These are phyloP conservation scores for Hirudinaria manillensis DNA, from an alignment of 2,888 invertebrate genomes.

Conservation along the genomic window DNA sequence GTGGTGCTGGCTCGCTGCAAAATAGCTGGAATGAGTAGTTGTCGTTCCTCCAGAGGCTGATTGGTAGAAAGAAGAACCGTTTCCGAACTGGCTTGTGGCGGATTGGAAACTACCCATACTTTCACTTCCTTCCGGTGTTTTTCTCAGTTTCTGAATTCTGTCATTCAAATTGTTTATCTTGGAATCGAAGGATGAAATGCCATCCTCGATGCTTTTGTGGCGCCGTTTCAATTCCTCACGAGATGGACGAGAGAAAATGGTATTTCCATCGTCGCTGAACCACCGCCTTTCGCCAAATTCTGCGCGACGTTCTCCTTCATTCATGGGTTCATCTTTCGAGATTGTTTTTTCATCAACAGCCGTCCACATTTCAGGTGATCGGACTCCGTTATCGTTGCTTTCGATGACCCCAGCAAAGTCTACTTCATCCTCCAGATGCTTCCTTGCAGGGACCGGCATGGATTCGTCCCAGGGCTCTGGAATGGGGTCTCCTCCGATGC, in stretches of 20 bases:
- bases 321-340: not conserved
- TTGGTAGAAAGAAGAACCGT: not conserved
- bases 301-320: not conserved
- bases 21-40: not conserved
- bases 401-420: conserved; percentile 4
- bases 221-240: conserved; percentile 17
- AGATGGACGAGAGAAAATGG: conserved; percentile 17
- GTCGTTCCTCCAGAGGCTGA: not conserved
- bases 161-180: conserved; percentile 8
- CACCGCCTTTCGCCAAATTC: conserved; percentile 21
- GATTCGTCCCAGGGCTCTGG: conserved; percentile 9
- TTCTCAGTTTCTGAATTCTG: conserved; percentile 4
- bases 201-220: conserved; percentile 20
- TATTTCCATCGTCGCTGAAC: conserved; percentile 26
- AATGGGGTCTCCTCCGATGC: conserved; percentile 1
- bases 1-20: not conserved
- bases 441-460: not conserved
- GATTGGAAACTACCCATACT: not conserved
- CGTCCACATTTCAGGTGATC: conserved; percentile 15
- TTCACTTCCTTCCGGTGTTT: not conserved
- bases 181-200: conserved; percentile 8
- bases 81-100: not conserved
- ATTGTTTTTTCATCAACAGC: not conserved
- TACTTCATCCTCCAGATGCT: not conserved
- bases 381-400: not conserved